Percentiles rank a stretch among this genome's conserved stretches.
phyloP scores from a whole-genome alignment of 2,797 vertebrate species.

The Falco columbarius region DNA sequence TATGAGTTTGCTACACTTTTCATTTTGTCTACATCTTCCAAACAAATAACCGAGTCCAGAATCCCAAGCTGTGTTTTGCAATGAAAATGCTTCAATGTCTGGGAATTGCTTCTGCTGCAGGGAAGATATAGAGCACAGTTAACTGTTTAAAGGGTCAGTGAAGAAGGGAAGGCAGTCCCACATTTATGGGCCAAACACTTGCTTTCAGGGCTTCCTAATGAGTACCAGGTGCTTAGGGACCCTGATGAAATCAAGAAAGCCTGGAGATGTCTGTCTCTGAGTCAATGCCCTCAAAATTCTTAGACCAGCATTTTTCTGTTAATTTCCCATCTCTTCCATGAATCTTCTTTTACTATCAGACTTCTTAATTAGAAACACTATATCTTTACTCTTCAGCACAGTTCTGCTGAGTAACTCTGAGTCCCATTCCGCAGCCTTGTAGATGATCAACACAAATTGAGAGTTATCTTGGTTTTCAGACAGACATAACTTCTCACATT shows the following conservation, averaged over 20 bases:
- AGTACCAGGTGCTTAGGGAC: background rate
- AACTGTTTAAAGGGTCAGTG: slow-evolving; percentile 49
- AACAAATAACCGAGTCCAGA: slow-evolving; percentile 67
- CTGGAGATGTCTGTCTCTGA: background rate
- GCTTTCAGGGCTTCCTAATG: background rate
- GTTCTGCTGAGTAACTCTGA: background rate
- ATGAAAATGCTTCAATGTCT: slow-evolving; percentile 69
- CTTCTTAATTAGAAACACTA: slow-evolving; percentile 22
- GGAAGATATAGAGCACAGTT: slow-evolving; percentile 34
- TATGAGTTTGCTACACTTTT: slow-evolving; percentile 77
- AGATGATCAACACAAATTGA: background rate
- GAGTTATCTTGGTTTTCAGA: background rate
- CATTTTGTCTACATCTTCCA: slow-evolving; percentile 70
- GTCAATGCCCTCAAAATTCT: background rate
- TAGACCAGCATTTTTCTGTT: background rate
- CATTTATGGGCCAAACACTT: background rate
- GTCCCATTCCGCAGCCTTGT: background rate
- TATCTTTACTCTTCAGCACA: background rate
- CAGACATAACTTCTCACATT: background rate
- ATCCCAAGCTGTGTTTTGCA: slow-evolving; percentile 73
- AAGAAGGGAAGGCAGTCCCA: background rate
- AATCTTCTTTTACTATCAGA: slow-evolving; percentile 36
- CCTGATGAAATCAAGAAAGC: background rate
- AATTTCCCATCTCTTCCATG: slow-evolving; percentile 6
- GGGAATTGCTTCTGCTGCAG: slow-evolving; percentile 64